Evolutionary conservation across 1,140 invertebrate genomes (phyloP).

Genomic region (Cyrtorhinus lividipennis): DNA sequence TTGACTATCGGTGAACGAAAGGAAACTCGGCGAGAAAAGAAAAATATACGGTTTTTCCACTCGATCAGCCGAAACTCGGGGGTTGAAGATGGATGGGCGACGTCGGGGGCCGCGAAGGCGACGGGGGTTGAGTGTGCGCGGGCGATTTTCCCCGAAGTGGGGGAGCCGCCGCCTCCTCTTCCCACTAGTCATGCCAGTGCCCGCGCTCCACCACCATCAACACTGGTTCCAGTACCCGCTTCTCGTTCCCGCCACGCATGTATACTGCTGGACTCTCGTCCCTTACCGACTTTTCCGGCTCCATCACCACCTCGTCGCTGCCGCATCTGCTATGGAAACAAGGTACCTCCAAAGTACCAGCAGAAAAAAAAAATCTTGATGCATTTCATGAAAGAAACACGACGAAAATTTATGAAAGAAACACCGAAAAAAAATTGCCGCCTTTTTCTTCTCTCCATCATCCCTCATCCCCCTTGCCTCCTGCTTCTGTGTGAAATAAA

Average conservation of each 20-base stretch:
- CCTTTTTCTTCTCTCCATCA: no score
- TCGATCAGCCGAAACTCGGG: no score
- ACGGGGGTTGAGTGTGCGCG: neutral
- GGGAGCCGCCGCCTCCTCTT: neutral
- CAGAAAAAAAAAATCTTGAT: neutral
- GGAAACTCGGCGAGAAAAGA: no score
- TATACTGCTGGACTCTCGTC: slow-evolving; percentile 14
- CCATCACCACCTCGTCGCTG: slow-evolving; percentile 7
- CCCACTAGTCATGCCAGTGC: slow-evolving; percentile 13
- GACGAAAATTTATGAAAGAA: neutral
- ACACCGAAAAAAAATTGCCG: neutral
- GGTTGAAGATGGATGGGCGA: no score
- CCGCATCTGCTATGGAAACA: slow-evolving; percentile 12
- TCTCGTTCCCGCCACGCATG: slow-evolving; percentile 11
- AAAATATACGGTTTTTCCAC: no score
- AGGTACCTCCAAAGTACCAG: neutral
- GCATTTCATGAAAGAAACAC: no score
- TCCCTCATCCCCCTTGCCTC: neutral
- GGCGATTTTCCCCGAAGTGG: neutral
- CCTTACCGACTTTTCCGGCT: slow-evolving; percentile 5
- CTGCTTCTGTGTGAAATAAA: neutral
- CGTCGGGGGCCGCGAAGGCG: neutral
- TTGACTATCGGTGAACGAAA: no score
- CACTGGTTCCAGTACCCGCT: slow-evolving; percentile 8
- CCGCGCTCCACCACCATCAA: slow-evolving; percentile 4